Evolutionary conservation across 1,140 invertebrate species (phyloP), one percentile per base, ranked within the genome.

Genomic region (Hycleus cichorii): DNA sequence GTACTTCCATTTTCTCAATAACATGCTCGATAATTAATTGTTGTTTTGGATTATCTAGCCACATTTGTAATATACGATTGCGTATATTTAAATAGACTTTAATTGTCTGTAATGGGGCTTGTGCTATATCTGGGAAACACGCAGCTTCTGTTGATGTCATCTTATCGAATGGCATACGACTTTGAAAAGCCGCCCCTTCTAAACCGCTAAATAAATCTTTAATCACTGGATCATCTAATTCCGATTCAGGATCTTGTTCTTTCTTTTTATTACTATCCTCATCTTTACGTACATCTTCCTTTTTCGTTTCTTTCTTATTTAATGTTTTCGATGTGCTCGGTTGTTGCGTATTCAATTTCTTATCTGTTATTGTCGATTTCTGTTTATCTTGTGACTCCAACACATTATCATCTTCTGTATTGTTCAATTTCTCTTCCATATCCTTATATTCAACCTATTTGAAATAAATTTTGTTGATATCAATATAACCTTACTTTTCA

Each of bases 1-100:
- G 92, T 10, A 89, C 77, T 75, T 96, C 93, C 69, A 98, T 85
- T 67, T 87, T 84, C 18, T 87, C 81, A 9, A 96, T 73, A 27
- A 85, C 85, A 75, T 84, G 84, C 67, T 96, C 91, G 64, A 89
- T 80, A 24, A 89, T 88, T 7, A 98, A 76, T 70, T 99, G 93
- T 63, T 90, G 82, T 68, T 95, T 95, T 0, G 95, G 93, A 80
- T 97, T 95, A 69, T 97, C 92, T 47, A 98, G 79, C 96, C 96
- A 98, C 67, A 97, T 80, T 76, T 97, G 93, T n/a, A 98, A 77
- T 77, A 97, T 77, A 69, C 93, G 81, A 74, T 98, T 98, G 65
- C 95, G 83, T 64, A 97, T 88, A 72, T 96, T 90, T 26, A 97
- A 80, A 75, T 95, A 97, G 3, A 95, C 84, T 77, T 91, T 91